These are phyloP conservation scores for Diaperis boleti DNA, from an alignment of 2,888 invertebrate genomes.

Conservation along the genomic window DNA sequence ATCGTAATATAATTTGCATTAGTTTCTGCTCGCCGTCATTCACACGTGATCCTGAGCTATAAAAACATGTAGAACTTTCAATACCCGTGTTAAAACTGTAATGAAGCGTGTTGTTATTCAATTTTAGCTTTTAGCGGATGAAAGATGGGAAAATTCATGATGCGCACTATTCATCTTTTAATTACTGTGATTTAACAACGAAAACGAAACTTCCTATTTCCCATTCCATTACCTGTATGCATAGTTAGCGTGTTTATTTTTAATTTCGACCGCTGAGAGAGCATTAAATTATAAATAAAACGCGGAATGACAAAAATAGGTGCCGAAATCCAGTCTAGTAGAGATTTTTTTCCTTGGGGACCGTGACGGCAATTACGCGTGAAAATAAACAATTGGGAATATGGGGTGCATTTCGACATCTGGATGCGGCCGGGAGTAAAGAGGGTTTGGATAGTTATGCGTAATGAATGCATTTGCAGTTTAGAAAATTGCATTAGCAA, in stretches of 20 bases:
- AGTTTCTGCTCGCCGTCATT: conserved; percentile 29
- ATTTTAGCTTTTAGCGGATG: background rate
- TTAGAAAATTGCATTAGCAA: no score
- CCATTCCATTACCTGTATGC: conserved; percentile 30
- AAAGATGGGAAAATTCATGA: conserved; percentile 11
- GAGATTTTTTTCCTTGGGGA: conserved; percentile 29
- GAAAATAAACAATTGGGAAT: conserved; percentile 12
- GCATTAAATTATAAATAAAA: conserved; percentile 42
- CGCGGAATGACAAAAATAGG: conserved; percentile 40
- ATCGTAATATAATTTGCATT: conserved; percentile 31
- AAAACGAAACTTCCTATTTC: conserved; percentile 27
- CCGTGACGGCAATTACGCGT: conserved; percentile 26
- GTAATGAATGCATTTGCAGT: no score
- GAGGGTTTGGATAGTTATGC: no score
- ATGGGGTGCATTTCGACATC: no score
- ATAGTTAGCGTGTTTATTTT: conserved; percentile 38
- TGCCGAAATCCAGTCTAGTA: conserved; percentile 27
- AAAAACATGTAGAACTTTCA: conserved; percentile 24
- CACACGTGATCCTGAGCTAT: conserved; percentile 25
- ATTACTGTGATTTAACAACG: conserved; percentile 16
- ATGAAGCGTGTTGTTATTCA: conserved; percentile 8
- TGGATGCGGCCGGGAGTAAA: no score
- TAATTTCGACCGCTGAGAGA: conserved; percentile 39
- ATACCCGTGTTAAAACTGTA: conserved; percentile 18
- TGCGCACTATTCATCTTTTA: conserved; percentile 7